phyloP scores from a whole-genome alignment of 1,140 invertebrate species.

The Aphelenchoides avenae region DNA sequence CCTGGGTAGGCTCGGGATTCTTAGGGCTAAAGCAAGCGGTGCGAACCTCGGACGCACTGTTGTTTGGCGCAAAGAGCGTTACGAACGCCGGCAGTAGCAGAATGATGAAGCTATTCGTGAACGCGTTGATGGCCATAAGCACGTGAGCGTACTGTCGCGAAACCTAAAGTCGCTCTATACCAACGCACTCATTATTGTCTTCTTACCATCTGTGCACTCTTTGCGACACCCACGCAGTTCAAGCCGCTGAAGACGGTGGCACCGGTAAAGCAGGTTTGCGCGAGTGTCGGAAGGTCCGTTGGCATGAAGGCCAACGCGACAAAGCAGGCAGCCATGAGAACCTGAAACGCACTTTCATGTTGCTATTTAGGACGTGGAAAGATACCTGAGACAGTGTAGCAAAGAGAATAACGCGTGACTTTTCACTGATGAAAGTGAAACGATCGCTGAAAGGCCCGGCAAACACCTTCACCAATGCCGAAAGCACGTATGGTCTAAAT shows the following conservation, averaged over 20 bases:
- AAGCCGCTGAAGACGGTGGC: slow-evolving; percentile 39
- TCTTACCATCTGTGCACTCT: slow-evolving; percentile 42
- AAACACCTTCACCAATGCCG: slow-evolving; percentile 34
- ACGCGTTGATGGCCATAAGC: slow-evolving; percentile 27
- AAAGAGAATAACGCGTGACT: slow-evolving; percentile 27
- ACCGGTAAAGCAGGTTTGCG: slow-evolving; percentile 43
- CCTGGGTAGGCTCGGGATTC: not conserved
- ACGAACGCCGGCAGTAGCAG: slow-evolving; percentile 16
- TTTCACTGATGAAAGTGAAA: slow-evolving; percentile 21
- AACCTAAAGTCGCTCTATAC: slow-evolving; percentile 13
- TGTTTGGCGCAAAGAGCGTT: slow-evolving; percentile 10
- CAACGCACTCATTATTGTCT: not conserved
- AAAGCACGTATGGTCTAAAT: slow-evolving; percentile 38
- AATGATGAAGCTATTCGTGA: slow-evolving; percentile 18
- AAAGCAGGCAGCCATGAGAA: slow-evolving; percentile 48
- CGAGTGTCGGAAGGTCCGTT: slow-evolving; percentile 14
- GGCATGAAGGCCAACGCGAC: slow-evolving; percentile 42
- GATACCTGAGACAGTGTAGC: slow-evolving; percentile 11
- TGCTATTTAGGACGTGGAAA: not conserved
- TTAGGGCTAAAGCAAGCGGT: not conserved
- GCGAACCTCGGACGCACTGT: slow-evolving; percentile 1
- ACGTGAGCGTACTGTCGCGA: slow-evolving; percentile 37
- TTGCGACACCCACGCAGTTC: slow-evolving; percentile 34
- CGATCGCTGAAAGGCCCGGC: slow-evolving; percentile 42
- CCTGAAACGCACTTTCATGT: slow-evolving; percentile 24